Percentiles rank a stretch among this genome's conserved stretches.
phyloP scores from a whole-genome alignment of 2,888 invertebrate genomes.

The Anoplius nigerrimus region DNA sequence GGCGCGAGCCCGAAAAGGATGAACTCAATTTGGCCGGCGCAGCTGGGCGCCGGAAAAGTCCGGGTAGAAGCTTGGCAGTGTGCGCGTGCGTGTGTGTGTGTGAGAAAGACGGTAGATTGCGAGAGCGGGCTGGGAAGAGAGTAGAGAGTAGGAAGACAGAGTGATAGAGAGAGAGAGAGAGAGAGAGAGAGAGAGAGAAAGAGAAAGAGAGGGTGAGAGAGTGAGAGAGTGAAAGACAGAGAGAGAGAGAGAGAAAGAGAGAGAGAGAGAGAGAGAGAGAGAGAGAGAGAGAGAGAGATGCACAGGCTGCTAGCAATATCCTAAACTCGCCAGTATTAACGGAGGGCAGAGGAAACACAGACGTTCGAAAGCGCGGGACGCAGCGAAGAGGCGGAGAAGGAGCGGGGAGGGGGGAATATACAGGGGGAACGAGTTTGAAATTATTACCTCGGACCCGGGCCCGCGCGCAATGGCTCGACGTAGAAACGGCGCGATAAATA shows the following conservation, averaged over 20 bases:
- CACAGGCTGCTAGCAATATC: conserved; percentile 1
- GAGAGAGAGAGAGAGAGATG: too few species aligned
- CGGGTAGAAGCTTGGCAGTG: too few species aligned
- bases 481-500: neutral
- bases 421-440: neutral
- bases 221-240: too few species aligned
- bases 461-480: too few species aligned
- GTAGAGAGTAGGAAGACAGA: too few species aligned
- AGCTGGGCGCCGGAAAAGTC: conserved; percentile 7
- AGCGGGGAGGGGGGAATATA: neutral
- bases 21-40: conserved; percentile 45
- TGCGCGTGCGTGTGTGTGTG: too few species aligned
- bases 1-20: conserved; percentile 38
- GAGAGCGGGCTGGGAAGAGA: too few species aligned
- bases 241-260: neutral
- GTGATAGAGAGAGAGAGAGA: too few species aligned
- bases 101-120: too few species aligned
- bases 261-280: too few species aligned
- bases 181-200: too few species aligned
- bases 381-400: neutral
- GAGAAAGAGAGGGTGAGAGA: too few species aligned
- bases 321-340: conserved; percentile 6
- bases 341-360: neutral
- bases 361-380: neutral
- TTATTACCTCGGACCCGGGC: conserved; percentile 2